Percentiles rank a stretch among this genome's conserved stretches.
These are phyloP conservation scores for Helicoverpa armigera DNA, from an alignment of 1,140 invertebrate genomes.

Conservation along the genomic window DNA sequence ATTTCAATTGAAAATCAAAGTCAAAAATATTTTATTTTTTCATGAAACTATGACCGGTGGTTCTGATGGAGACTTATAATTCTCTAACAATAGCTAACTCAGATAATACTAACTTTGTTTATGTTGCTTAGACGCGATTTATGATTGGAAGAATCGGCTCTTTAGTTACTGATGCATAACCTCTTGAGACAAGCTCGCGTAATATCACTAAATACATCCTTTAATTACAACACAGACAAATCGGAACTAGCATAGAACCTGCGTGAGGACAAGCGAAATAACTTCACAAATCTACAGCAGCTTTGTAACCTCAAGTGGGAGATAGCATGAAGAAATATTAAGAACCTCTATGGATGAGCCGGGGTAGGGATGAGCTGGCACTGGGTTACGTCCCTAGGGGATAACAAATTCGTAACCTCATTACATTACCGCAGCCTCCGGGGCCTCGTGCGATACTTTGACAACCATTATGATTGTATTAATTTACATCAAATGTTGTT, in stretches of 20 bases:
- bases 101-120: no score
- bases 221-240: conserved; percentile 7
- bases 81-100: no score
- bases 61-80: no score
- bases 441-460: conserved; percentile 45
- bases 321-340: conserved; percentile 53
- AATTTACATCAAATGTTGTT: conserved; percentile 46
- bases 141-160: no score
- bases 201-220: background rate
- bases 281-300: conserved; percentile 46
- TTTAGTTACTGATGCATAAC: background rate
- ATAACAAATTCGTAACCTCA: conserved; percentile 57
- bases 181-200: background rate
- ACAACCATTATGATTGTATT: conserved; percentile 50
- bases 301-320: conserved; percentile 39
- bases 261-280: conserved; percentile 41
- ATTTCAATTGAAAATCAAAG: no score
- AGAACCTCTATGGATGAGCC: conserved; percentile 49
- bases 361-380: conserved; percentile 35
- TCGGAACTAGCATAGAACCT: background rate
- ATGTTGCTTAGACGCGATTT: no score
- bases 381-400: conserved; percentile 38
- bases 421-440: conserved; percentile 45
- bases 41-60: no score
- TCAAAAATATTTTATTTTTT: no score